Evolutionary conservation across 2,888 invertebrate species (phyloP), one percentile per base, ranked within the genome.

Genomic region (Hypselothyrea guttata): DNA sequence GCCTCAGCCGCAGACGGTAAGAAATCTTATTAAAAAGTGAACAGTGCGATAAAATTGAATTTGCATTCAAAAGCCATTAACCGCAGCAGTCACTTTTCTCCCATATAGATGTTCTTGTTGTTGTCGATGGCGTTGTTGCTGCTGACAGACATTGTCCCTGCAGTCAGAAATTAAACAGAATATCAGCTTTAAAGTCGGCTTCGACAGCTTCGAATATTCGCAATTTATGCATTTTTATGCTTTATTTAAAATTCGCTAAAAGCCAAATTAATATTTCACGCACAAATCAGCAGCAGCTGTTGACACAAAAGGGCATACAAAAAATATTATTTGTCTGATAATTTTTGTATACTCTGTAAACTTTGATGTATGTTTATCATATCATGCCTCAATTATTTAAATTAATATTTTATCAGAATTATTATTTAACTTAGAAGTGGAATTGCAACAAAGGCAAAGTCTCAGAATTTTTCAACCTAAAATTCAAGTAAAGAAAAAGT

Each of bases 21-120:
- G 63, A 86, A 82, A 84, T 86, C 83, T 86, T 88, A 88, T 88
- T 88, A 88, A 88, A 88, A 88, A 77, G 74, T 86, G 85, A 88
- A 88, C 87, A 88, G 88, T 88, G 83, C 87, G 88, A 88, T 88
- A 83, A 86, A 83, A 83, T 84, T 83, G 86, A 86, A 83, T 86
- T 86, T 87, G 86, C 86, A 86, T 86, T 87, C 86, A 83, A 88
- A 89, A 89, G 86, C 87, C 89, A 89, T 89, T 89, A 89, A 88
- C 83, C 87, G 78, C 89, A 89, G 89, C 88, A 86, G 88, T 88
- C 81, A 79, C 86, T 74, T 44, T 15, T 42, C 47, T 55, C 51
- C 53, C 38, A 33, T 52, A 31, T 68, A 55, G 53, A 57, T 42
- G 51, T 54, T 62, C 63, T 38, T 47, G 38, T 38, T 52, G 30